phyloP scores from a whole-genome alignment of 2,888 invertebrate species.

The Timandra comae region DNA sequence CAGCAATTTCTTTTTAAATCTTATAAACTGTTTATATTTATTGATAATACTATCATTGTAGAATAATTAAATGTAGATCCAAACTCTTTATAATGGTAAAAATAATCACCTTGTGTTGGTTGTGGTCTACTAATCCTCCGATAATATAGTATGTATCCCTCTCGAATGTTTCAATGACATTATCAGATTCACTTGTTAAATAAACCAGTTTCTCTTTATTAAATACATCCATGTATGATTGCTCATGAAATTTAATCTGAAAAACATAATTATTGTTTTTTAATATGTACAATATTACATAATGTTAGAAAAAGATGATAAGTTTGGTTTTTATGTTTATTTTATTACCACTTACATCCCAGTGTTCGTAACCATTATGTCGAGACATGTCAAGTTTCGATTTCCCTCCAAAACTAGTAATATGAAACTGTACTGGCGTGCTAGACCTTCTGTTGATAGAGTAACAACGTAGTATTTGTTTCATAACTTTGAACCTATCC shows the following conservation, averaged over 20 bases:
- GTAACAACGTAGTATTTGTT: conserved; percentile 93
- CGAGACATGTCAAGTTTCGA: conserved; percentile 84
- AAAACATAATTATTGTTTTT: too few relatives aligned
- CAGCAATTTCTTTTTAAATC: too few relatives aligned
- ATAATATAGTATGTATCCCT: conserved; percentile 92
- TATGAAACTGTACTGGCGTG: conserved; percentile 88
- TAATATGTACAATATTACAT: too few relatives aligned
- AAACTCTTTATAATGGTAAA: too few relatives aligned
- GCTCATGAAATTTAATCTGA: conserved; percentile 82
- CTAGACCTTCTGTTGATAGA: conserved; percentile 89
- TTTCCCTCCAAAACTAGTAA: conserved; percentile 87
- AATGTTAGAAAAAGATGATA: too few relatives aligned
- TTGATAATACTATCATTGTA: too few relatives aligned
- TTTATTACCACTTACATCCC: conserved; percentile 91
- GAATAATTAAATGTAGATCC: too few relatives aligned
- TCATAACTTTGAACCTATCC: conserved; percentile 91
- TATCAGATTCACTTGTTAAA: conserved; percentile 95
- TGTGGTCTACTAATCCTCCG: conserved; percentile 98
- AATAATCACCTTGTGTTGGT: conserved; percentile 85
- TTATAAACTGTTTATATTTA: too few relatives aligned
- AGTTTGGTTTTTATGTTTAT: too few relatives aligned
- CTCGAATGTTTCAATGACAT: conserved; percentile 84
- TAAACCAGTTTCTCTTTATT: conserved; percentile 89
- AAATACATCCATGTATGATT: conserved; percentile 83
- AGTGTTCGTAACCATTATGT: conserved; percentile 92